Conservation (phyloP, 1,140 invertebrate genomes). For the Ceratina japonica region DNA sequence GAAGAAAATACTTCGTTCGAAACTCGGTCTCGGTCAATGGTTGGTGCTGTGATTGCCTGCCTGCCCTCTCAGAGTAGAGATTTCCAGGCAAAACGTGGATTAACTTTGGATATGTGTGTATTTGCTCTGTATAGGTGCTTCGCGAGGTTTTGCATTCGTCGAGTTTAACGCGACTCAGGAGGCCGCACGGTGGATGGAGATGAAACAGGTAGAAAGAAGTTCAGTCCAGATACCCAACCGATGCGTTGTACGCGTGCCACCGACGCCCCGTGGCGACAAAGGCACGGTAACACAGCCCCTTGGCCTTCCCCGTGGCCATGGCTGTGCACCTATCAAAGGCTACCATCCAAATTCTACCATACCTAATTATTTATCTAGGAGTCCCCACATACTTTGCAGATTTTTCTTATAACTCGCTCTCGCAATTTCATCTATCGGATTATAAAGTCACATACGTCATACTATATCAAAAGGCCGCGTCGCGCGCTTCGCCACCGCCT, state of each 20-base stretch:
- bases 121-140: constrained; percentile 88
- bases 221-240: constrained; percentile 76
- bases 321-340: constrained; percentile 77
- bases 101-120: constrained; percentile 81
- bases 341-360: constrained; percentile 75
- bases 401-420: constrained; percentile 61
- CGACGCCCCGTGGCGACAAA: constrained; percentile 78
- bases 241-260: constrained; percentile 77
- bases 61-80: constrained; percentile 79
- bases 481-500: constrained; percentile 51
- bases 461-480: constrained; percentile 36
- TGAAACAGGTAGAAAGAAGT: constrained; percentile 90
- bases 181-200: constrained; percentile 95
- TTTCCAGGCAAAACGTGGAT: constrained; percentile 79
- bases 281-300: constrained; percentile 78
- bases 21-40: constrained; percentile 76
- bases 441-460: constrained; percentile 26
- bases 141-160: constrained; percentile 96
- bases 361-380: constrained; percentile 76
- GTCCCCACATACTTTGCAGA: constrained; percentile 67
- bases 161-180: constrained; percentile 95
- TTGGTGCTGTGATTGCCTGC: constrained; percentile 79
- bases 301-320: constrained; percentile 75
- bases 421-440: constrained; percentile 56
- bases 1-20: constrained; percentile 74